Evolutionary conservation across 2,113 vertebrate genomes (phyloP), one percentile per base, ranked within the genome.

Genomic region (Galeopterus variegatus): DNA sequence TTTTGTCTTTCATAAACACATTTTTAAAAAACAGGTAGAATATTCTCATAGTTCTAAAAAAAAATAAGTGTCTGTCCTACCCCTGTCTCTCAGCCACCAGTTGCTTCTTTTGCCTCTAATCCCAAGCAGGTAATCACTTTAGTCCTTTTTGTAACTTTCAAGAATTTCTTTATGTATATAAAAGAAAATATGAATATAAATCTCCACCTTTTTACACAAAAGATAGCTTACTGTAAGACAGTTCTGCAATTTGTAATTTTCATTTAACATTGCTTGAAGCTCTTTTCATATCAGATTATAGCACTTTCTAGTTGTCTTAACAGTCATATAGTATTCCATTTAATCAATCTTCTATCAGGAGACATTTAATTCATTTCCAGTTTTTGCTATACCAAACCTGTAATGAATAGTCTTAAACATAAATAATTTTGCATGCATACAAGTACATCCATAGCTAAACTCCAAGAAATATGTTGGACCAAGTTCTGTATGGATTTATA

Each of bases 311-410:
- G 88, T 84, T 50, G 70, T 76, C 96, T 85, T 58, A 88, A 94
- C 1, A 93, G 17, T 33, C 88, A 13, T 41, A 52, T 72, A 69
- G 18, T 77, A 92, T 67, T 86, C 69, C 13, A 84, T 50, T 73
- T 81, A 90, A 65, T 31, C 36, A 94, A 28, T 10, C 36, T 69
- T 31, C 70, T 93, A 50, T 36, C 36, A 36, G 77, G 50, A 18
- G 7, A 67, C 24, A 80, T 69, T 83, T 82, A 19, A 45, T 60
- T 88, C 41, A 21, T 89, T 90, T 92, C 50, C 62, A 94, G 36
- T 93, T 89, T 81, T 90, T 89, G 19, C 33, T 91, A 50, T 79
- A 96, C 76, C 18, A 89, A 83, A 90, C 24, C 9, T 75, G n/a
- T 33, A 86, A 45, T 81, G 5, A 94, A 85, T n/a, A 81, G 13